Percentiles rank a stretch among this genome's conserved stretches.
Conservation (phyloP, 1,140 invertebrate genomes). For the Eufriesea mexicana region DNA sequence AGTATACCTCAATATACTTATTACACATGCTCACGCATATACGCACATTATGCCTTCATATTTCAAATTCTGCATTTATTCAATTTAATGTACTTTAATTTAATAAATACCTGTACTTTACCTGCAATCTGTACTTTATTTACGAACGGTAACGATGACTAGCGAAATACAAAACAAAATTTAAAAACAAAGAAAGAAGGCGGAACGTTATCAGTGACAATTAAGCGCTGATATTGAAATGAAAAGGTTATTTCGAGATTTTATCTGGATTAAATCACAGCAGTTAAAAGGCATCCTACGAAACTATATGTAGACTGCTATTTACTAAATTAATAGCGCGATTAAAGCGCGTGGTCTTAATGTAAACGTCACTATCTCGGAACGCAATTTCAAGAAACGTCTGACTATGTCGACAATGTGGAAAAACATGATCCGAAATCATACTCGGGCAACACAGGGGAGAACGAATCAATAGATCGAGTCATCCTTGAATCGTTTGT, state of each 20-base stretch:
- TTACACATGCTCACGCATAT: no score
- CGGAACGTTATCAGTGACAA: neutral
- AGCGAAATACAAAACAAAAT: neutral
- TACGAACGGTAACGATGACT: no score
- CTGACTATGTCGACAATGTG: no score
- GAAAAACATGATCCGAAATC: neutral
- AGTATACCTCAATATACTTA: no score
- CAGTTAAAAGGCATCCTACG: neutral
- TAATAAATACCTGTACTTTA: no score
- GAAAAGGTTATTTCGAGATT: neutral
- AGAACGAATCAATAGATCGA: slow-evolving; percentile 25
- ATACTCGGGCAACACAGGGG: no score
- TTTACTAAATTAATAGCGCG: slow-evolving; percentile 8
- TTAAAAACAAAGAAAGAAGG: neutral
- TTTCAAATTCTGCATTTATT: no score
- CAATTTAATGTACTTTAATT: no score
- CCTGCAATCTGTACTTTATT: no score
- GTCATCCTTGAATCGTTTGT: slow-evolving; percentile 33
- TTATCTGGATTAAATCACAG: neutral
- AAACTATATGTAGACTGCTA: neutral
- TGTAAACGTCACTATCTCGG: slow-evolving; percentile 6
- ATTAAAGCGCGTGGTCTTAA: neutral
- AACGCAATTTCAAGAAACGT: neutral
- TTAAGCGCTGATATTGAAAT: neutral
- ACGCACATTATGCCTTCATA: no score